Evolutionary conservation across 2,113 vertebrate species (phyloP), one percentile per base, ranked within the genome.

Genomic region (Catharus minimus): DNA sequence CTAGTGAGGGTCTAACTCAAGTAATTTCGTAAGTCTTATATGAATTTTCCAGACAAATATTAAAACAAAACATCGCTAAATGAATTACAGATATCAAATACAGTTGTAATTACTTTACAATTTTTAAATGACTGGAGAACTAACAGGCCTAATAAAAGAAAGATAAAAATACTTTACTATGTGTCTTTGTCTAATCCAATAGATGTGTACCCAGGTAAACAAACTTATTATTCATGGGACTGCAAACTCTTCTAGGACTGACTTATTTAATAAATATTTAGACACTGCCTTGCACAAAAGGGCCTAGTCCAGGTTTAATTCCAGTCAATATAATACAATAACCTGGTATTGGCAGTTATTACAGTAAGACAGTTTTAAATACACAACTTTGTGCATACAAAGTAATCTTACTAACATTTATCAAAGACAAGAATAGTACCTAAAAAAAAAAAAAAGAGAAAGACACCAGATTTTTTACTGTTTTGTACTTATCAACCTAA

Each of bases 201-300:
- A 83, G 13, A 65, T 20, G 24, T 20, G 27, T 38, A 78, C 43
- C 52, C 75, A 65, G 10, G 33, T 65, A 94, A 86, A 82, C 39
- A 62, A 88, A 18, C 56, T 56, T 50, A 67, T 86, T 84, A 79
- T 88, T 88, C 69, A 57, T 16, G 9, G 12, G 20, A 77, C 30
- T 32, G 22, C 38, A 57, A 65, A 68, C 53, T 91, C 53, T 78
- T 75, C 55, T 55, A 58, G 23, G 50, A 64, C 19, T 65, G 57
- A 44, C 18, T 82, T 75, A 69, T 24, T 90, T 46, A 86, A 74
- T 68, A 81, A 78, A 75, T 91, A 82, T 88, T 95, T 88, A 89
- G 28, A 58, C 3, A 88, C 53, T 44, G 57, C 44, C 19, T 81
- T 72, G 44, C 32, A 91, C 36, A 81, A 83, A 71, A 74, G 16